Evolutionary conservation across 2,888 invertebrate species (phyloP), one percentile per base, ranked within the genome.

Genomic region (Tiliacea aurago): DNA sequence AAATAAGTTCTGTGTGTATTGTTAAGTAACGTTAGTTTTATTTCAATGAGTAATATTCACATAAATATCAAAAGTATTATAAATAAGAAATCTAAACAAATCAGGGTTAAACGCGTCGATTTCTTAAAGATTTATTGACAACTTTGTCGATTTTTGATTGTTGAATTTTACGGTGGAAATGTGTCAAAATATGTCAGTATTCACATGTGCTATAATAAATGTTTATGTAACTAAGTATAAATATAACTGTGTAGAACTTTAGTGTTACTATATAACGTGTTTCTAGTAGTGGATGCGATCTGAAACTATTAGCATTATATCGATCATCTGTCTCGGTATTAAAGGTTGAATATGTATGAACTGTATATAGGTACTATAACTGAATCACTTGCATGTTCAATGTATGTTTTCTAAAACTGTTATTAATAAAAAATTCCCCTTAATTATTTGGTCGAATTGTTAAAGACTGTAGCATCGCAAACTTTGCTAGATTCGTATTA

Each of bases 101-200:
- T 73, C 85, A 85, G 87, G 87, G 85, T 81, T 70, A 18, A 66
- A 76, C 11, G 61, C 64, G 75, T 86, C 79, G 81, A 85, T 78
- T 86, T 73, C 73, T 72, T 78, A 75, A 67, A 76, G 69, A 76
- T 80, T 68, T 78, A 63, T 77, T 73, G 76, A 58, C 55, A 63
- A 78, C 72, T 75, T 85, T 78, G 76, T 83, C 75, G 79, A 73
- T 63, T 79, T 79, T 84, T 78, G 23, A 81, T 73, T 73, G 69
- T 82, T 78, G 66, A 62, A 78, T 78, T 83, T 80, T 84, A 77
- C 70, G 61, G 68, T 76, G 70, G 74, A 80, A 76, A 72, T 86
- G 87, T 88, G 87, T 88, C 86, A 88, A 88, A 83, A 76, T 78
- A 84, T 83, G 81, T 88, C 88, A 88, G 88, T 88, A 88, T 88